Evolutionary conservation across 2,797 vertebrate genomes (phyloP).

Genomic region (Chanos chanos): DNA sequence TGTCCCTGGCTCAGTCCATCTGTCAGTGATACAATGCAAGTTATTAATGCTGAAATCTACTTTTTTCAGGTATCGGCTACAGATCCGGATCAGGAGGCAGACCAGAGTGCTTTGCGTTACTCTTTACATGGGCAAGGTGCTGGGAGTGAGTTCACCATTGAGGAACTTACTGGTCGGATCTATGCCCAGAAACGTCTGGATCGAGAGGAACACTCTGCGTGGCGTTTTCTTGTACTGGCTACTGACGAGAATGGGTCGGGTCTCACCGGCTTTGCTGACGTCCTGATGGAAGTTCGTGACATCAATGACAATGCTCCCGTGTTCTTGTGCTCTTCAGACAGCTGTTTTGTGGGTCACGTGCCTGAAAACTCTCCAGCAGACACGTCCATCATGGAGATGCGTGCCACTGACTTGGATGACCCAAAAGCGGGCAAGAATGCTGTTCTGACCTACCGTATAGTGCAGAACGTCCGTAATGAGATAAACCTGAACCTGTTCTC

Average conservation of each 20-base stretch:
- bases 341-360: conserved; percentile 77
- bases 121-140: conserved; percentile 85
- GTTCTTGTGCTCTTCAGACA: conserved; percentile 77
- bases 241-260: conserved; percentile 83
- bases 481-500: conserved; percentile 87
- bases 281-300: conserved; percentile 79
- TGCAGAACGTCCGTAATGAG: conserved; percentile 81
- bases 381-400: conserved; percentile 84
- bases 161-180: conserved; percentile 76
- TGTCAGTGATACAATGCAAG: background rate
- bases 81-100: conserved; percentile 83
- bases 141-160: conserved; percentile 78
- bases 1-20: conserved; percentile 15
- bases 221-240: conserved; percentile 85
- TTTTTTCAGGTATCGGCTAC: conserved; percentile 77
- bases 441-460: conserved; percentile 80
- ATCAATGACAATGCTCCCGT: conserved; percentile 82
- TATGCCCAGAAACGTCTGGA: conserved; percentile 73
- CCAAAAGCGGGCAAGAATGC: conserved; percentile 77
- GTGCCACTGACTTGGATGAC: conserved; percentile 82
- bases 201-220: conserved; percentile 74
- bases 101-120: conserved; percentile 78
- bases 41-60: background rate
- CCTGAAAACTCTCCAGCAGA: conserved; percentile 82
- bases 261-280: conserved; percentile 85